phyloP scores from a whole-genome alignment of 2,113 vertebrate genomes.

The Reinhardtius hippoglossoides region DNA sequence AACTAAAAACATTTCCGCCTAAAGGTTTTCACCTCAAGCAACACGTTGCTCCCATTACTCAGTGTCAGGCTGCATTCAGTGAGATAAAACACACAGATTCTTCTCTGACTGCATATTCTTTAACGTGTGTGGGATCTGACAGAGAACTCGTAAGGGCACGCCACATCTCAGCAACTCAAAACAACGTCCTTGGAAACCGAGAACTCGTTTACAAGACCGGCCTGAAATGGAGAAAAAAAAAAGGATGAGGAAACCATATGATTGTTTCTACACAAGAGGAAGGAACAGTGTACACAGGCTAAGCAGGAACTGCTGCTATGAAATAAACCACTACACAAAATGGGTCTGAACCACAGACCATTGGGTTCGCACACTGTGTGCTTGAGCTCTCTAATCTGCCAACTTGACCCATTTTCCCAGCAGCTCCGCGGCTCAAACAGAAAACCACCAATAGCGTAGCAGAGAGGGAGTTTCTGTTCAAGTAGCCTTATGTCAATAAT shows the following conservation, averaged over 20 bases:
- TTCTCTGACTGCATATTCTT: slow-evolving; percentile 12
- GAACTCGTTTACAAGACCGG: background rate
- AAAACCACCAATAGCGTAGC: slow-evolving; percentile 1
- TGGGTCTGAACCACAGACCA: slow-evolving; percentile 15
- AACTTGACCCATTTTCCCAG: slow-evolving; percentile 59
- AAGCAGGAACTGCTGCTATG: slow-evolving; percentile 13
- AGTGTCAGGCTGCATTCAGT: slow-evolving; percentile 2
- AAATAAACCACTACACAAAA: slow-evolving; percentile 16
- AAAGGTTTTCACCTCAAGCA: background rate
- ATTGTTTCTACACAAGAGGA: background rate
- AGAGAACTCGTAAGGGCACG: slow-evolving; percentile 23
- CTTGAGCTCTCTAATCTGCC: slow-evolving; percentile 38
- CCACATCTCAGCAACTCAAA: slow-evolving; percentile 21
- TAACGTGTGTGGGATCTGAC: slow-evolving; percentile 9
- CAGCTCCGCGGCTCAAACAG: slow-evolving; percentile 3
- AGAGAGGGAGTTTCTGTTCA: slow-evolving; percentile 2
- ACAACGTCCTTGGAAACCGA: slow-evolving; percentile 15
- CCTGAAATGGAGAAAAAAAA: background rate
- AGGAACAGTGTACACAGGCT: background rate
- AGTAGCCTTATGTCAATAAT: background rate
- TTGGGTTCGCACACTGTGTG: slow-evolving; percentile 34
- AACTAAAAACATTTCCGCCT: background rate
- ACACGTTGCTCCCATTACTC: background rate
- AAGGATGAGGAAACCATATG: background rate
- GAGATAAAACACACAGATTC: slow-evolving; percentile 8